These are phyloP conservation scores for Pseudomyrmex sp. DNA, from an alignment of 1,140 invertebrate species.

Conservation along the genomic window DNA sequence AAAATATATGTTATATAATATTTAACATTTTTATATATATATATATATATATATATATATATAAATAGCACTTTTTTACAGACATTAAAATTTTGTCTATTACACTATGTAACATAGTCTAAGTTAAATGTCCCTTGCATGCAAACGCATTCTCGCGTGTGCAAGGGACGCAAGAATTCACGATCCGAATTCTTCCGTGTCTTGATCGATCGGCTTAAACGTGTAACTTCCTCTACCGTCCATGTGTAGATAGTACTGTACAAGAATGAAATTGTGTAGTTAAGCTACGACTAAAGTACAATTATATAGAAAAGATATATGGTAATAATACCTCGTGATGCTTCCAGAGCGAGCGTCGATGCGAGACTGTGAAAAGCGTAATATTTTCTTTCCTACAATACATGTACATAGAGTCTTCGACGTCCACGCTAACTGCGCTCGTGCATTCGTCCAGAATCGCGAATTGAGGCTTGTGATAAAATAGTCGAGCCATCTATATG, in stretches of 20 bases:
- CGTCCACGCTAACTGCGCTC: conserved; percentile 98
- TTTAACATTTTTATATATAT: neutral
- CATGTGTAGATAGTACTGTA: conserved; percentile 95
- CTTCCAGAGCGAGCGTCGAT: conserved; percentile 97
- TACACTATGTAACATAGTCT: neutral
- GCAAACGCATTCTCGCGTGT: conserved; percentile 31
- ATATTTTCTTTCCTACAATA: conserved; percentile 96
- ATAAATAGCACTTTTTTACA: neutral
- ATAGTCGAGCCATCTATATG: conserved; percentile 95
- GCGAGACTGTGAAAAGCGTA: conserved; percentile 98
- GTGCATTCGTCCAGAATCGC: conserved; percentile 99
- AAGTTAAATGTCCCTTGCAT: conserved; percentile 60
- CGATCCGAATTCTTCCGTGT: conserved; percentile 97
- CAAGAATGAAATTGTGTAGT: conserved; percentile 61
- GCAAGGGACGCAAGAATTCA: conserved; percentile 85
- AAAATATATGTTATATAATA: neutral
- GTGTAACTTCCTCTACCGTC: conserved; percentile 96
- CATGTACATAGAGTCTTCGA: conserved; percentile 98
- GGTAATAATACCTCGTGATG: conserved; percentile 92
- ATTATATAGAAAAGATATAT: neutral
- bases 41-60: no score
- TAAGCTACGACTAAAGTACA: neutral
- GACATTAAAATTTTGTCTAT: neutral
- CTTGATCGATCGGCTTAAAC: conserved; percentile 93
- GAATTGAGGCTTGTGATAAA: conserved; percentile 99